Evolutionary conservation across 2,888 invertebrate genomes (phyloP), one percentile per base, ranked within the genome.

Genomic region (Melanostoma scalare): DNA sequence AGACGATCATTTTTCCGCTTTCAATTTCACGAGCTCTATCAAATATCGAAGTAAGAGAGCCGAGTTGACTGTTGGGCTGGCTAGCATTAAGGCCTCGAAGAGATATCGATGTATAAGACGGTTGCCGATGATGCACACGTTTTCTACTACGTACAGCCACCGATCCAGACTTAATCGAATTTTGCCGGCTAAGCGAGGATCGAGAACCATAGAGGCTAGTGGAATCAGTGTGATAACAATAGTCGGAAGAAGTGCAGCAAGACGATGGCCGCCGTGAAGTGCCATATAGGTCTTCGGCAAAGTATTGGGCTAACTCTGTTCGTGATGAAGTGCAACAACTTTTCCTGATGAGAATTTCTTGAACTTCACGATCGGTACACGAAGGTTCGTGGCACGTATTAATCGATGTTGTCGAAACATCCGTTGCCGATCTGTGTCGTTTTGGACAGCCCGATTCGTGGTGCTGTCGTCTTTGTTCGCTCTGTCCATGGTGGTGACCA

Each of bases 181-280:
- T 91, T 84, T 91, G 91, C 61, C 91, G 88, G 71, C 91, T 91
- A 3, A 91, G 86, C 20, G 90, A 90, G 10, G 91, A 91, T 56
- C 90, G 88, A 4, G 91, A 91, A 0, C 91, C 91, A 42, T 91
- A 91, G 2, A 91, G 85, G 56, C 91, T 91, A n/a, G 91, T 91
- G 1, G 91, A 91, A 78, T 91, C 91, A 1, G 91, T 91, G 82
- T 91, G 91, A 61, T 91, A 91, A 86, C 91, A 91, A 74, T 91
- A 91, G 58, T 91, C 91, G 2, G 91, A 91, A n/a, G 91, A 90
- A 48, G 91, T 91, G 86, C 91, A 91, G 60, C 91, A 91, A n/a
- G 90, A 90, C 40, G 90, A 89, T 6, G 90, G 90, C 0, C 91
- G 86, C 1, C 90, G 86, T 4, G 89, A 89, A 0, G 90, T 87